Conservation (phyloP, 1,140 invertebrate genomes). For the Antheraea mylitta region DNA sequence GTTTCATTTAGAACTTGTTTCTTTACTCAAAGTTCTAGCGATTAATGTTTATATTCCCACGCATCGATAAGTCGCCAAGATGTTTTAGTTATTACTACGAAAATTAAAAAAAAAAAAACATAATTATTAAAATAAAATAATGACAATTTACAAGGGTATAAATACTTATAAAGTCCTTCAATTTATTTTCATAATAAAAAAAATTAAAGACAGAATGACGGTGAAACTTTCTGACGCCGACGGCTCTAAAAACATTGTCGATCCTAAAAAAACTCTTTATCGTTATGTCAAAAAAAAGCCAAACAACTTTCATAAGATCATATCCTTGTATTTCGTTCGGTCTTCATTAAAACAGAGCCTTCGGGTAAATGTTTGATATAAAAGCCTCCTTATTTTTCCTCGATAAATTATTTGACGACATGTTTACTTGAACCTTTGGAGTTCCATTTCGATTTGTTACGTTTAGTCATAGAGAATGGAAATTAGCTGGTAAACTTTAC, state of each 20-base stretch:
- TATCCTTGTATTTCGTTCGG: neutral
- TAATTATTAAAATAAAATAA: neutral
- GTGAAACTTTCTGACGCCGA: neutral
- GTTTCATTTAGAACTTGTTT: too few relatives aligned
- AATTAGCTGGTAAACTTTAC: neutral
- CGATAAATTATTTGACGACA: neutral
- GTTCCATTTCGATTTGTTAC: neutral
- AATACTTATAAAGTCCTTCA: neutral
- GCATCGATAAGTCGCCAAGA: too few relatives aligned
- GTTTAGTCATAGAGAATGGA: neutral
- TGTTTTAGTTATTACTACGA: too few relatives aligned
- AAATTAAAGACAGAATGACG: neutral
- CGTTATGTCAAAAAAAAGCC: neutral
- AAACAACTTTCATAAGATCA: neutral
- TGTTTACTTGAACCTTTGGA: neutral
- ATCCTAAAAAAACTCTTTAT: conserved; percentile 3
- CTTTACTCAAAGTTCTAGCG: too few relatives aligned
- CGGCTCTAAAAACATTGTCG: neutral
- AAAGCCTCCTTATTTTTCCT: neutral
- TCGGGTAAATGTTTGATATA: neutral
- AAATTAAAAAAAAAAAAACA: too few relatives aligned
- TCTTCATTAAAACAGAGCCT: neutral
- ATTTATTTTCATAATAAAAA: neutral
- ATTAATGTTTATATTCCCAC: too few relatives aligned
- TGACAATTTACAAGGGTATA: neutral